These are phyloP conservation scores for Osmoderma eremita DNA, from an alignment of 2,888 invertebrate species.

Conservation along the genomic window DNA sequence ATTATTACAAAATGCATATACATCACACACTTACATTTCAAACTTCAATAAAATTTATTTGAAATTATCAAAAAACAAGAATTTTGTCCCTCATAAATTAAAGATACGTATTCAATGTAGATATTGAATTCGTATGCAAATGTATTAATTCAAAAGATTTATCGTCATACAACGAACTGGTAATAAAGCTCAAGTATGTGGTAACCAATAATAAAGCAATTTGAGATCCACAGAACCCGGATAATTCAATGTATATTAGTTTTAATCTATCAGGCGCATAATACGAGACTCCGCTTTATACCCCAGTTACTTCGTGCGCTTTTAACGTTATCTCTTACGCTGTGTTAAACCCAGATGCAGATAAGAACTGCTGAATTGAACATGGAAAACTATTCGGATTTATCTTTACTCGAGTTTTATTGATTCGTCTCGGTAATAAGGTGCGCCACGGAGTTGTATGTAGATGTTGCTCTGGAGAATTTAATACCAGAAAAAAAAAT, in stretches of 20 bases:
- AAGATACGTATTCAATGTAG: no score
- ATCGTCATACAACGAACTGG: not conserved
- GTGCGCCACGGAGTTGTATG: not conserved
- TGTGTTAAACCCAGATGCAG: slow-evolving; percentile 17
- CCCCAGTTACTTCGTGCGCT: slow-evolving; percentile 7
- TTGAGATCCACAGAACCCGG: not conserved
- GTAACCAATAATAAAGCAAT: slow-evolving; percentile 11
- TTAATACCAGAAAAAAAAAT: not conserved
- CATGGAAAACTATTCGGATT: slow-evolving; percentile 17
- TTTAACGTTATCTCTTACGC: slow-evolving; percentile 8
- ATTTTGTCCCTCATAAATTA: no score
- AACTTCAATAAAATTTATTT: no score
- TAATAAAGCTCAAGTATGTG: not conserved
- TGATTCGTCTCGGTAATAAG: slow-evolving; percentile 4
- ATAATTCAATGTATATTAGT: slow-evolving; percentile 8
- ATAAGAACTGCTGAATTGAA: not conserved
- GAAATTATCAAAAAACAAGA: no score
- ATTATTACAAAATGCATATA: no score
- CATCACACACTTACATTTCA: no score
- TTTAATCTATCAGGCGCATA: not conserved
- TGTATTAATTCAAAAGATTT: not conserved
- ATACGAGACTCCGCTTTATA: not conserved
- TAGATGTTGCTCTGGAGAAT: not conserved
- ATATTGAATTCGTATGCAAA: no score
- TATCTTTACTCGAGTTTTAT: slow-evolving; percentile 22